Evolutionary conservation across 2,113 vertebrate genomes (phyloP).

Genomic region (Spilogale gracilis): DNA sequence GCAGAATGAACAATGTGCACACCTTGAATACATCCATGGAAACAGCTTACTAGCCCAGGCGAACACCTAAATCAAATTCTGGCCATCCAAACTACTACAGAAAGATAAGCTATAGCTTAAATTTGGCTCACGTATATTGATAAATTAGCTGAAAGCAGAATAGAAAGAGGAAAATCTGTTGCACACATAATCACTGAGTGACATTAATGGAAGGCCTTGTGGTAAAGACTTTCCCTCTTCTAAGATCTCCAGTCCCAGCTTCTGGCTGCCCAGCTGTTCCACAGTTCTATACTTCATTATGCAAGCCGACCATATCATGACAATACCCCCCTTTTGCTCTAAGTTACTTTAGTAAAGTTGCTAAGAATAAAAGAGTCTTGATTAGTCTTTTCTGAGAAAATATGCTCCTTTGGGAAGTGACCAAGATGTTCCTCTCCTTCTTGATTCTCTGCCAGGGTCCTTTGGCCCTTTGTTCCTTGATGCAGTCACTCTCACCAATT

Average conservation of each 20-base stretch:
- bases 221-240: neutral
- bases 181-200: neutral
- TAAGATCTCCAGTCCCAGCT: neutral
- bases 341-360: neutral
- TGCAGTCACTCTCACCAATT: neutral
- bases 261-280: neutral
- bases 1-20: neutral
- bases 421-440: neutral
- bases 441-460: neutral
- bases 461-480: neutral
- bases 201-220: neutral
- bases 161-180: neutral
- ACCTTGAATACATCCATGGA: neutral
- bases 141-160: neutral
- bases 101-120: neutral
- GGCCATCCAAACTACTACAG: neutral
- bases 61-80: neutral
- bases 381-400: neutral
- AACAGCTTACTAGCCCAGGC: neutral
- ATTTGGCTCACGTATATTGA: neutral
- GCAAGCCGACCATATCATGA: neutral
- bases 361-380: neutral
- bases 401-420: neutral
- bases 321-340: neutral
- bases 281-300: neutral